These are phyloP conservation scores for Adoxophyes honmai DNA, from an alignment of 1,140 invertebrate species.

Conservation along the genomic window DNA sequence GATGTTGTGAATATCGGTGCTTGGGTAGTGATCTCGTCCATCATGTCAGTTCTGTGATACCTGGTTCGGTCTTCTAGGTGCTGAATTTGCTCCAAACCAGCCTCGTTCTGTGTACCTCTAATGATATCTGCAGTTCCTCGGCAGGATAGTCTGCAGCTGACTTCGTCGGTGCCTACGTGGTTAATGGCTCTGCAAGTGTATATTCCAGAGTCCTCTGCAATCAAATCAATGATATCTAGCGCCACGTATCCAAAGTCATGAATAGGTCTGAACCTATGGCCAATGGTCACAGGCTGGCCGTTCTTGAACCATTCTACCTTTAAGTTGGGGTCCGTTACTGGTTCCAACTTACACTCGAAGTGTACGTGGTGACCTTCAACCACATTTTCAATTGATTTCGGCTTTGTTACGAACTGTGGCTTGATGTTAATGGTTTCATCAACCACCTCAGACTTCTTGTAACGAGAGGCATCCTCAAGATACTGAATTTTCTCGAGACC, in stretches of 20 bases:
- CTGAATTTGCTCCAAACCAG: slow-evolving; percentile 91
- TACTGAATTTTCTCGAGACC: slow-evolving; percentile 94
- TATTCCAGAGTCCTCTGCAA: slow-evolving; percentile 94
- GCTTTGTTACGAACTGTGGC: slow-evolving; percentile 90
- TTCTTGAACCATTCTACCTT: slow-evolving; percentile 97
- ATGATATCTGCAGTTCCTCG: slow-evolving; percentile 87
- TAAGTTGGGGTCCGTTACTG: slow-evolving; percentile 95
- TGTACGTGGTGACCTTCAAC: slow-evolving; percentile 95
- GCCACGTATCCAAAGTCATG: slow-evolving; percentile 98
- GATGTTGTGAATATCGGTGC: slow-evolving; percentile 94
- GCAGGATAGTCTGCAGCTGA: slow-evolving; percentile 84
- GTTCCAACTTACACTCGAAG: slow-evolving; percentile 98
- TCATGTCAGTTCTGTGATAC: slow-evolving; percentile 84
- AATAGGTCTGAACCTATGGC: slow-evolving; percentile 94
- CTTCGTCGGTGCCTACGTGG: slow-evolving; percentile 91
- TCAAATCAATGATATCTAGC: slow-evolving; percentile 92
- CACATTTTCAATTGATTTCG: slow-evolving; percentile 90
- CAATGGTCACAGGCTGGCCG: slow-evolving; percentile 90
- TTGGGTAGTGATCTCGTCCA: slow-evolving; percentile 91
- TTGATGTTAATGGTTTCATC: slow-evolving; percentile 91
- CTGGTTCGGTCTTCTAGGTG: slow-evolving; percentile 89
- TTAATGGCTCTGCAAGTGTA: slow-evolving; percentile 97
- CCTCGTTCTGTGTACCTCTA: slow-evolving; percentile 90
- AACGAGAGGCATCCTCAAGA: slow-evolving; percentile 91
- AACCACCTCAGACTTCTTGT: slow-evolving; percentile 88